Evolutionary conservation across 2,797 vertebrate species (phyloP).

Genomic region (Amazona ochrocephala): DNA sequence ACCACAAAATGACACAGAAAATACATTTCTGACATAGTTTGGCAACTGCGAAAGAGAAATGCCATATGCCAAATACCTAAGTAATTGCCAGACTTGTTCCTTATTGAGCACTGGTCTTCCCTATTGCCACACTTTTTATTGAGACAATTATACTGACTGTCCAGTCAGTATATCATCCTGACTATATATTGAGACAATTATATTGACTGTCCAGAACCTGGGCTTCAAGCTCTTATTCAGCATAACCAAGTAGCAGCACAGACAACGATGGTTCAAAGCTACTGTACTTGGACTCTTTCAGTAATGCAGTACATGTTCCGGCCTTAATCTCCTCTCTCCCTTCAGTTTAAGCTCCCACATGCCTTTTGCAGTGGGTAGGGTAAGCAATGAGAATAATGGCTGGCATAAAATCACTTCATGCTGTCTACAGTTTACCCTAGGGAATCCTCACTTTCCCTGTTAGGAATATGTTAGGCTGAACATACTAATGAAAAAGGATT

Average conservation of each 20-base stretch:
- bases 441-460: background rate
- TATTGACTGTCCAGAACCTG: background rate
- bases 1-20: slow-evolving; percentile 37
- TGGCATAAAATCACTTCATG: background rate
- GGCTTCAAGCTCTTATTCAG: background rate
- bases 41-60: slow-evolving; percentile 2
- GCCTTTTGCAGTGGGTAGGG: background rate
- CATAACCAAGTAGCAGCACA: background rate
- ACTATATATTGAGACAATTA: background rate
- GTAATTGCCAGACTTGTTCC: background rate
- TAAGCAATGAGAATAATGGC: background rate
- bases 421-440: background rate
- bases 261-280: background rate
- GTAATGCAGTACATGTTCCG: background rate
- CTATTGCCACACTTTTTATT: background rate
- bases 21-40: slow-evolving; percentile 14
- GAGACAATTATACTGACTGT: background rate
- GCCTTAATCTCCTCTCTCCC: background rate
- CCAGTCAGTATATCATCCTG: background rate
- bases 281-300: background rate
- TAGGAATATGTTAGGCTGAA: slow-evolving; percentile 1
- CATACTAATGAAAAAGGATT: background rate
- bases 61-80: background rate
- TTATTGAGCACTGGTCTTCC: background rate
- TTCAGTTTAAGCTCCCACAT: background rate